Conservation (phyloP, 2,888 invertebrate species). For the Harpagoxenus sublaevis region DNA sequence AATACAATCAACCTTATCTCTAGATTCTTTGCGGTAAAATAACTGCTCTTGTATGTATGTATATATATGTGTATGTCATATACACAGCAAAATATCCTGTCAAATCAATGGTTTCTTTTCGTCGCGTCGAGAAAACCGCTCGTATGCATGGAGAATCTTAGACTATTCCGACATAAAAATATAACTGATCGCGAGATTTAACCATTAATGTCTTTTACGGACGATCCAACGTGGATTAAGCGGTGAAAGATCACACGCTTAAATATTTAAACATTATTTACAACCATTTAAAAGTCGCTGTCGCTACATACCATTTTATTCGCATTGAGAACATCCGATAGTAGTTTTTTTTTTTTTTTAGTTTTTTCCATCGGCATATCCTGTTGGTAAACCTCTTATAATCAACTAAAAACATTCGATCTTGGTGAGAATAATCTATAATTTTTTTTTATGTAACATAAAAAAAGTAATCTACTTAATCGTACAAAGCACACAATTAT, state of each 20-base stretch:
- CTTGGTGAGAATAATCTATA: not conserved
- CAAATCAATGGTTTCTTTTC: not conserved
- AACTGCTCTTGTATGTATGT: not conserved
- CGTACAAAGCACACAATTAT: conserved; percentile 6
- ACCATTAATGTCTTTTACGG: not conserved
- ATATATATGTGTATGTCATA: not conserved
- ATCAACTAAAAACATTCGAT: not conserved
- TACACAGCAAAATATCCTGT: conserved; percentile 20
- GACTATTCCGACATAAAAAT: not conserved
- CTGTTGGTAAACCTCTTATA: not conserved
- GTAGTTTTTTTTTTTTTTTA: not conserved
- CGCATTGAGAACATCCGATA: not conserved
- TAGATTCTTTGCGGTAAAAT: not conserved
- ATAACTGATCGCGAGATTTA: conserved; percentile 7
- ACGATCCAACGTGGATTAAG: not conserved
- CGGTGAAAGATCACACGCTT: conserved; percentile 9
- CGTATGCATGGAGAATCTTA: not conserved
- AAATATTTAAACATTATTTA: conserved; percentile 34
- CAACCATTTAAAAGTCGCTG: conserved; percentile 7
- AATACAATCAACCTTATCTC: not conserved
- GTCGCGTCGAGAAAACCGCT: not conserved
- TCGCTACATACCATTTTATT: not conserved
- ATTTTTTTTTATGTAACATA: conserved; percentile 2
- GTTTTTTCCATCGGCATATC: not conserved
- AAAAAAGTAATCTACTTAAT: conserved; percentile 5